Evolutionary conservation across 1,140 invertebrate species (phyloP).

Genomic region (Odontomachus brunneus): DNA sequence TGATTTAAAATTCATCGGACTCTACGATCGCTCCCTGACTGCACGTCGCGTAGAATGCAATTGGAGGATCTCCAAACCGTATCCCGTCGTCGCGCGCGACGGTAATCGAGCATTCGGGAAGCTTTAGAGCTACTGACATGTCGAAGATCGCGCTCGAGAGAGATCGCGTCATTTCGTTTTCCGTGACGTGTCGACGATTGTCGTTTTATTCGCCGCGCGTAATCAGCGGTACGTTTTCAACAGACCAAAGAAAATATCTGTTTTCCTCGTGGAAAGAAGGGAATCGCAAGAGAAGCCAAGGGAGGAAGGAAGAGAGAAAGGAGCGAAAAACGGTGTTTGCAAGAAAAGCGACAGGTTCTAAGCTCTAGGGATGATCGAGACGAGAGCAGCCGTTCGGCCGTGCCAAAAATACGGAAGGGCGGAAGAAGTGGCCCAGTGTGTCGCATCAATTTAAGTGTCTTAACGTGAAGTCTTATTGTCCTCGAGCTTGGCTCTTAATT

Average conservation of each 20-base stretch:
- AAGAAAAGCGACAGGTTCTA: not conserved
- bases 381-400: not conserved
- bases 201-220: not conserved
- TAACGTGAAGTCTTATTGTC: not conserved
- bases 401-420: not conserved
- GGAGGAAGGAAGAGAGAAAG: slow-evolving; percentile 22
- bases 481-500: not conserved
- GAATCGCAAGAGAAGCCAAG: slow-evolving; percentile 5
- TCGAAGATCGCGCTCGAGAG: not conserved
- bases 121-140: not conserved
- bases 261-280: not conserved
- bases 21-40: too few species aligned
- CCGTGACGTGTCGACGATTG: not conserved
- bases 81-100: not conserved
- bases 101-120: slow-evolving; percentile 20
- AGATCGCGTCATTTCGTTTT: slow-evolving; percentile 25
- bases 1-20: not conserved
- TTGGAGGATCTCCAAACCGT: not conserved
- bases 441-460: slow-evolving; percentile 26
- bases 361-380: not conserved
- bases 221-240: slow-evolving; percentile 11
- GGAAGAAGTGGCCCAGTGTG: not conserved
- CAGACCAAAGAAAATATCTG: not conserved
- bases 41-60: not conserved
- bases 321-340: slow-evolving; percentile 29